Conservation (phyloP, 2,888 invertebrate species). For the Anthoptus insignis region DNA sequence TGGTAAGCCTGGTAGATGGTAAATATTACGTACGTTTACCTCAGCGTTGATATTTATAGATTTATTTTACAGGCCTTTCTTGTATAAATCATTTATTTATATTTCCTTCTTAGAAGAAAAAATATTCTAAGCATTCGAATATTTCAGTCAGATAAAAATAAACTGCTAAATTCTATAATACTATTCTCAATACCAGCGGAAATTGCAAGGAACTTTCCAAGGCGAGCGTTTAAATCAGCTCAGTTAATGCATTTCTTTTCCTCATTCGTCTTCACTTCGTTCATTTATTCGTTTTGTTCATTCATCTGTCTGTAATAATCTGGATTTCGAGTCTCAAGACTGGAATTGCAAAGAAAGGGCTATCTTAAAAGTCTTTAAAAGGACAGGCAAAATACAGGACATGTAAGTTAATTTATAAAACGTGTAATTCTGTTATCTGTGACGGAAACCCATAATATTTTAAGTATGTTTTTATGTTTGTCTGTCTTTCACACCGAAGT, state of each 20-base stretch:
- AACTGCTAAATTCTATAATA: not conserved
- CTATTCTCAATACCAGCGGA: slow-evolving; percentile 9
- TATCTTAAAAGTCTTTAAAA: no score
- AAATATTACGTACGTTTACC: no score
- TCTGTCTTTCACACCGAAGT: no score
- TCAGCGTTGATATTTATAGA: no score
- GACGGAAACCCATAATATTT: no score
- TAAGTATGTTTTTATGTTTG: no score
- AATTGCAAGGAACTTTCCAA: slow-evolving; percentile 31
- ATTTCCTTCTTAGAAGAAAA: not conserved
- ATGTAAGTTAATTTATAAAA: no score
- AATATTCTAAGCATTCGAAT: not conserved
- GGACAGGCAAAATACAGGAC: no score
- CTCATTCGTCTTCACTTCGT: slow-evolving; percentile 29
- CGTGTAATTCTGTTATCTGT: no score
- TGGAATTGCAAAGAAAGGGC: not conserved
- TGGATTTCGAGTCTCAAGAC: slow-evolving; percentile 20
- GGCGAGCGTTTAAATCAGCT: slow-evolving; percentile 33
- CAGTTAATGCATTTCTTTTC: slow-evolving; percentile 34
- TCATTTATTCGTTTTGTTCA: slow-evolving; percentile 31
- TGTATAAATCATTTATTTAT: no score
- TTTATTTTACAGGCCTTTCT: no score
- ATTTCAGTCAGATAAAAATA: not conserved
- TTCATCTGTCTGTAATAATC: slow-evolving; percentile 16
- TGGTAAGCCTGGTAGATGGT: no score